A percentile compares a stretch with the other conserved stretches of the same genome.
These are phyloP conservation scores for Euproctis similis DNA, from an alignment of 2,888 invertebrate genomes.

Conservation along the genomic window DNA sequence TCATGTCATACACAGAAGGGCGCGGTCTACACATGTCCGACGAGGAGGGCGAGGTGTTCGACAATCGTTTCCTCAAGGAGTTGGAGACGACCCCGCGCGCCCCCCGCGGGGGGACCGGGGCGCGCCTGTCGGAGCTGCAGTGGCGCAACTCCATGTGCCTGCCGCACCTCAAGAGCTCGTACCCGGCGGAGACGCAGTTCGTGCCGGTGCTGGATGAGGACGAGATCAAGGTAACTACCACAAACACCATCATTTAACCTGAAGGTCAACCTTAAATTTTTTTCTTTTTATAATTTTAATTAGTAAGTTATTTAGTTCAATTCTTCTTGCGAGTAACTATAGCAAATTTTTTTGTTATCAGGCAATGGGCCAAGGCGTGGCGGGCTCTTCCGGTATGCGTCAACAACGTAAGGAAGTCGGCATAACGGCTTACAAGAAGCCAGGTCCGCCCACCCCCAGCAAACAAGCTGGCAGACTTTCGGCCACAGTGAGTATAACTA, in stretches of 20 bases:
- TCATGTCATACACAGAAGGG: constrained; percentile 30
- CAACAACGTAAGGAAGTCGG: constrained; percentile 75
- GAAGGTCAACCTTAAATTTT: no score
- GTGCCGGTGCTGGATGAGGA: constrained; percentile 67
- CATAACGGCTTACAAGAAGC: constrained; percentile 87
- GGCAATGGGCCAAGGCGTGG: constrained; percentile 28
- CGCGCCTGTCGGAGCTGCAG: constrained; percentile 80
- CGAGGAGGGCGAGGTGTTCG: constrained; percentile 89
- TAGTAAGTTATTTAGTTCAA: no score
- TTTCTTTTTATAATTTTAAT: no score
- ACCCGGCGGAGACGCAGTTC: constrained; percentile 87
- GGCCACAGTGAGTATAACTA: constrained; percentile 79
- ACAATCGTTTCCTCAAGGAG: constrained; percentile 84
- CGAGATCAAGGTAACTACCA: constrained; percentile 64
- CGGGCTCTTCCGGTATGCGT: constrained; percentile 41
- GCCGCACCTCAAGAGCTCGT: constrained; percentile 90
- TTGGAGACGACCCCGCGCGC: constrained; percentile 67
- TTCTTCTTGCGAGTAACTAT: no score
- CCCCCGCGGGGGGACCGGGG: constrained; percentile 2
- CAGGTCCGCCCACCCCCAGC: constrained; percentile 91
- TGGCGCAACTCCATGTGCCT: constrained; percentile 87
- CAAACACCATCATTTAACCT: no score
- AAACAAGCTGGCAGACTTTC: constrained; percentile 86
- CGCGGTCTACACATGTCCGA: constrained; percentile 84
- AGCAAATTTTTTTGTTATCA: no score